These are phyloP conservation scores for Glossosoma conforme DNA, from an alignment of 1,140 invertebrate species.

Conservation along the genomic window DNA sequence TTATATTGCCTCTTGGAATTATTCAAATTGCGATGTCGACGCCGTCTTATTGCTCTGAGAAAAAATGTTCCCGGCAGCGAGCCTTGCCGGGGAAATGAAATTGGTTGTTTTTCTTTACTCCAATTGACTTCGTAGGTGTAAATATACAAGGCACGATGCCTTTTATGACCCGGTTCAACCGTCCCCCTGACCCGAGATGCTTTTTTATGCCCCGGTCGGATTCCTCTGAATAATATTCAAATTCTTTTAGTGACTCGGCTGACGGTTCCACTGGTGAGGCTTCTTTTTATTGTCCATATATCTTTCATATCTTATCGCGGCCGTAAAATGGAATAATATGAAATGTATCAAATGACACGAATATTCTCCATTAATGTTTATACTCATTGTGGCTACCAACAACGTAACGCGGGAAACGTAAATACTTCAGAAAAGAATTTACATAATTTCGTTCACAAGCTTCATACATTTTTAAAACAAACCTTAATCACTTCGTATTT, in stretches of 20 bases:
- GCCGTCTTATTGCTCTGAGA: slow-evolving; percentile 20
- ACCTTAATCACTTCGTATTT: too few relatives aligned
- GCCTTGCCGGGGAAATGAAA: slow-evolving; percentile 10
- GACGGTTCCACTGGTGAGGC: not conserved
- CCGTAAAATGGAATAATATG: too few relatives aligned
- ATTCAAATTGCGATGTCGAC: slow-evolving; percentile 24
- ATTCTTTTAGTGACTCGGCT: not conserved
- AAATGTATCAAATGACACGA: too few relatives aligned
- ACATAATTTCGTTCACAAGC: too few relatives aligned
- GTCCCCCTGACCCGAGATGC: slow-evolving; percentile 1
- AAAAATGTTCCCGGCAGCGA: slow-evolving; percentile 23
- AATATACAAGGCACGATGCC: slow-evolving; percentile 20
- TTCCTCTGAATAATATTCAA: slow-evolving; percentile 20
- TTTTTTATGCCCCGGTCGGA: slow-evolving; percentile 17
- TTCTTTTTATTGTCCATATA: slow-evolving; percentile 4
- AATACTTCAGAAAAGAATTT: too few relatives aligned
- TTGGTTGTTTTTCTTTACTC: slow-evolving; percentile 29
- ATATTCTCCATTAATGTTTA: too few relatives aligned
- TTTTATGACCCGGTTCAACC: slow-evolving; percentile 15
- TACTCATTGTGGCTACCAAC: too few relatives aligned
- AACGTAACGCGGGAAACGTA: too few relatives aligned
- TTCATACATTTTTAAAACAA: too few relatives aligned
- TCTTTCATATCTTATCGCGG: not conserved
- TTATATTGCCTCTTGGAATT: slow-evolving; percentile 20
- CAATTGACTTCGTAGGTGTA: slow-evolving; percentile 28